Percentiles rank a stretch among this genome's conserved stretches.
phyloP scores from a whole-genome alignment of 2,113 vertebrate species.

The Sorex fumeus region DNA sequence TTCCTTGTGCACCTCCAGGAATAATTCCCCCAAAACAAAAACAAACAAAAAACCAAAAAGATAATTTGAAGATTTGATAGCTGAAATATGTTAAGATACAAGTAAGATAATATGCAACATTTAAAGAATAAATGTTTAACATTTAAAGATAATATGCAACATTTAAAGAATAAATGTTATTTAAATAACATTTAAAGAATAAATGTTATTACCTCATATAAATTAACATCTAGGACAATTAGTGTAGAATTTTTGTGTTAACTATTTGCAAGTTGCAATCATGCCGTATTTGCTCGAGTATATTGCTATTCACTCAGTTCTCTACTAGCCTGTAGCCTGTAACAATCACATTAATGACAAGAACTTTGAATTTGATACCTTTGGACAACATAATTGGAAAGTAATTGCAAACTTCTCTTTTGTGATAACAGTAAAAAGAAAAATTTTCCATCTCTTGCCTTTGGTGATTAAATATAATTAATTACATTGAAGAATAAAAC shows the following conservation, averaged over 20 bases:
- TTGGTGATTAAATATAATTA: neutral
- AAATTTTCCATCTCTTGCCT: neutral
- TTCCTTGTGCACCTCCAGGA: too few relatives aligned
- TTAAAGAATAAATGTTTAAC: neutral
- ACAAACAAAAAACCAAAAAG: too few relatives aligned
- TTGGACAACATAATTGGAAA: neutral
- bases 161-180: neutral
- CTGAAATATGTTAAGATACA: too few relatives aligned
- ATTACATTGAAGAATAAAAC: neutral
- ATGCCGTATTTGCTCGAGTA: neutral
- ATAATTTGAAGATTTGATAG: too few relatives aligned
- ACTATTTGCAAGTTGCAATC: neutral
- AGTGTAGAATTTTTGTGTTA: neutral
- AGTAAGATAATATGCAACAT: too few relatives aligned
- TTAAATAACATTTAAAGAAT: neutral
- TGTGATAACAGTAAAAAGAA: neutral
- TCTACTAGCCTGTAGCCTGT: neutral
- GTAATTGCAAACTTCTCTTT: neutral
- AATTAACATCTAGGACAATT: neutral
- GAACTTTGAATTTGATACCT: neutral
- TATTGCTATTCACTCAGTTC: neutral
- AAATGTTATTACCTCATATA: neutral
- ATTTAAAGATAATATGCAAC: too few relatives aligned
- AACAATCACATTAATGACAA: neutral
- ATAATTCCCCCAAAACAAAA: too few relatives aligned